Conservation (phyloP, 2,888 invertebrate genomes). For the Rhimphoctona megacephalus region DNA sequence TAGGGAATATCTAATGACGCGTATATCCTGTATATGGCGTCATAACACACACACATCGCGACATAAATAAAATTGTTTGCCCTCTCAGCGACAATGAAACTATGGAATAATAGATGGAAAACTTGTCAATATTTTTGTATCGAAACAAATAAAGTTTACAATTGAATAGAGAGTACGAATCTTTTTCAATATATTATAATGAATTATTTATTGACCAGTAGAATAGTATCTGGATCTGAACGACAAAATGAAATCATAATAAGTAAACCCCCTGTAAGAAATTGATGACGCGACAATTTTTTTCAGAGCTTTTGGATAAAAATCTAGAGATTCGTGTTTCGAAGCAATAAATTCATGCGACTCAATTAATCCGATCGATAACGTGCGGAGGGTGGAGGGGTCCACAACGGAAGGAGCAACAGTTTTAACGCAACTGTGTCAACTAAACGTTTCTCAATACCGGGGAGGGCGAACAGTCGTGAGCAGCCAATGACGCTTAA, state of each 20-base stretch:
- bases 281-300: background rate
- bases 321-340: background rate
- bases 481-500: background rate
- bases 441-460: slow-evolving; percentile 15
- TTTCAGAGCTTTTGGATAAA: background rate
- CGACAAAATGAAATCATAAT: background rate
- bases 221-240: too few species aligned
- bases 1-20: background rate
- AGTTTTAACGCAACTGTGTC: slow-evolving; percentile 6
- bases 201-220: background rate
- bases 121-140: background rate
- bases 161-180: background rate
- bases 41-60: background rate
- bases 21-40: background rate
- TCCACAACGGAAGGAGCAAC: background rate
- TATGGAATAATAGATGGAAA: background rate
- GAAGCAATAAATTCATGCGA: background rate
- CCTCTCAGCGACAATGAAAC: background rate
- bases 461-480: background rate
- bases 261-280: background rate
- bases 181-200: background rate
- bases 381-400: background rate
- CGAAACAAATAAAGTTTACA: background rate
- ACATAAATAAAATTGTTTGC: background rate
- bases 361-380: slow-evolving; percentile 9